Conservation (phyloP, 2,113 vertebrate species). For the Taxidea taxus region DNA sequence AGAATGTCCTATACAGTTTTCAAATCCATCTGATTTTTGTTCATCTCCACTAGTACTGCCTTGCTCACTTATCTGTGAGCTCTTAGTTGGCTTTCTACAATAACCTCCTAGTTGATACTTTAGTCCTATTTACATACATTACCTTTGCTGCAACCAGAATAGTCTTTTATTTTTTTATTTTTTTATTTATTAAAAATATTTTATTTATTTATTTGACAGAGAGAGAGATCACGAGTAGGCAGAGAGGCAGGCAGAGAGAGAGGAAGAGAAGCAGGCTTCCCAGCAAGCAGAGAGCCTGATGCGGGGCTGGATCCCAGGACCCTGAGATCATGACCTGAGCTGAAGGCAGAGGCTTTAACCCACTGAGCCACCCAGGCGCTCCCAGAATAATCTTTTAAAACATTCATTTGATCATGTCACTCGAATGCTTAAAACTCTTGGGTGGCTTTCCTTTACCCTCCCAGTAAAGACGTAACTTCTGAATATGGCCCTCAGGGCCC, state of each 20-base stretch:
- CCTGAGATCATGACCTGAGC: too few relatives aligned
- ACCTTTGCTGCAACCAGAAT: neutral
- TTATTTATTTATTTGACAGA: too few relatives aligned
- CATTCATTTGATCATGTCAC: neutral
- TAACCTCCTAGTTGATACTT: neutral
- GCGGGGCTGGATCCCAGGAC: too few relatives aligned
- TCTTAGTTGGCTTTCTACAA: neutral
- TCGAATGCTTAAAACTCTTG: neutral
- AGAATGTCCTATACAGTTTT: neutral
- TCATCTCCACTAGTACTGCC: neutral
- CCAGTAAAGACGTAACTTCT: neutral
- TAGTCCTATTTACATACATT: neutral
- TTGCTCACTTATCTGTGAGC: neutral
- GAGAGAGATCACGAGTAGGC: too few relatives aligned
- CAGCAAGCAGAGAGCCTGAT: too few relatives aligned
- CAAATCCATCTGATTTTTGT: neutral
- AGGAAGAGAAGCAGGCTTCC: too few relatives aligned
- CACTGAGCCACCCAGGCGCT: too few relatives aligned
- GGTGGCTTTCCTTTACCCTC: neutral
- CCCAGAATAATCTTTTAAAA: neutral
- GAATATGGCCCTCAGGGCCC: neutral
- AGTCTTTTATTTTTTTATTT: neutral
- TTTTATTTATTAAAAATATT: too few relatives aligned
- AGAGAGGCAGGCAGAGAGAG: too few relatives aligned
- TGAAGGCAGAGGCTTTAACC: too few relatives aligned